These are phyloP conservation scores for Trissonchulus latispiculum DNA, from an alignment of 2,888 invertebrate genomes.

Conservation along the genomic window DNA sequence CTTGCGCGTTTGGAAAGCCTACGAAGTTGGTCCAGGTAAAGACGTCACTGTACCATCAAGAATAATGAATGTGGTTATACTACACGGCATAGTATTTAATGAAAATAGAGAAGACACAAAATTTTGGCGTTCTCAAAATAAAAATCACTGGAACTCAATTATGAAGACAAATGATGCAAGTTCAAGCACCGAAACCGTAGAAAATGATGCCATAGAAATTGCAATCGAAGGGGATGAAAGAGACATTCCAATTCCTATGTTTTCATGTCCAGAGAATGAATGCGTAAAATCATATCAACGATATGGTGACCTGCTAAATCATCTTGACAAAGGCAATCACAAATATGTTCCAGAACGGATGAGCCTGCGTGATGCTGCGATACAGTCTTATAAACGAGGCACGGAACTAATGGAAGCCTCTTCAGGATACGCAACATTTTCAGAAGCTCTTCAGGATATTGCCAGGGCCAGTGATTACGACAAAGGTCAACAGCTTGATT, in stretches of 20 bases:
- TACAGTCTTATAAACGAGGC: neutral
- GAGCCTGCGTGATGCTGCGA: neutral
- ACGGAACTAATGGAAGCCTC: neutral
- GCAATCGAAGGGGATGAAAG: neutral
- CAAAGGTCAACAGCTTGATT: neutral
- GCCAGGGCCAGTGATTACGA: neutral
- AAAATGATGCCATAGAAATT: neutral
- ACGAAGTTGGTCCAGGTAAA: neutral
- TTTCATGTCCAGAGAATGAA: neutral
- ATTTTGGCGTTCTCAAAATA: no score
- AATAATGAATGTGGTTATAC: no score
- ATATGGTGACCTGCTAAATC: neutral
- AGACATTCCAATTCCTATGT: no score
- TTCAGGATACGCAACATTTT: neutral
- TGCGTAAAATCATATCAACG: neutral
- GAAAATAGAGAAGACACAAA: no score
- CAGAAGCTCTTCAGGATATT: no score
- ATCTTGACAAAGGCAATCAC: neutral
- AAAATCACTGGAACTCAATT: no score
- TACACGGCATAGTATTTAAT: no score
- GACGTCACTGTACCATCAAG: no score
- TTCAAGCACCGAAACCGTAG: neutral
- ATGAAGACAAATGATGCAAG: neutral
- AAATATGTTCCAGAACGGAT: neutral
- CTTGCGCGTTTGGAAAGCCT: neutral